Evolutionary conservation across 2,888 invertebrate genomes (phyloP).

Genomic region (Leucoptera coffeella): DNA sequence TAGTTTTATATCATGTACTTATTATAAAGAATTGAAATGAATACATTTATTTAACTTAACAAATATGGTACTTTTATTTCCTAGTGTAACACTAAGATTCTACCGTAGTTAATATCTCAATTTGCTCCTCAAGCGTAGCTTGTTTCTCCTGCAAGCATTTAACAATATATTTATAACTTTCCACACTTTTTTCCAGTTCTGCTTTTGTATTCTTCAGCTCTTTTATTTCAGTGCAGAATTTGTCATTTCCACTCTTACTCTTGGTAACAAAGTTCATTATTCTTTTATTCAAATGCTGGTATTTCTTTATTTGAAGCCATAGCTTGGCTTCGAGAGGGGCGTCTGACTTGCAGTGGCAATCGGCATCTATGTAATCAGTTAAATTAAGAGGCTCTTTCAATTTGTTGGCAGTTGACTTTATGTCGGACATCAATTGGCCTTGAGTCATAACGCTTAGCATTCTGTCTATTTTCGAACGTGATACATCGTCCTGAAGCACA

Average conservation of each 20-base stretch:
- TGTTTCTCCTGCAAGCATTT: slow-evolving; percentile 41
- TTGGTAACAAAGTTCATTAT: slow-evolving; percentile 20
- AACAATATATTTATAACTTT: slow-evolving; percentile 30
- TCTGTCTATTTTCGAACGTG: too few species aligned
- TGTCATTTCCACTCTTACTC: slow-evolving; percentile 25
- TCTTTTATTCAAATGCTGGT: slow-evolving; percentile 26
- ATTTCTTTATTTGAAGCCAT: slow-evolving; percentile 36
- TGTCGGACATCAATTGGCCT: slow-evolving; percentile 21
- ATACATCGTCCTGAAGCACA: too few species aligned
- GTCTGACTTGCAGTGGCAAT: slow-evolving; percentile 19
- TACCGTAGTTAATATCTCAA: slow-evolving; percentile 35
- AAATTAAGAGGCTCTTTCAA: slow-evolving; percentile 24
- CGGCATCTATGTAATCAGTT: slow-evolving; percentile 20
- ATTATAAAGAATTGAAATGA: too few species aligned
- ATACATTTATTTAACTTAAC: too few species aligned
- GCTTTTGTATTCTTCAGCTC: slow-evolving; percentile 15
- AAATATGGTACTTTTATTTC: too few species aligned
- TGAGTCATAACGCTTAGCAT: slow-evolving; percentile 19
- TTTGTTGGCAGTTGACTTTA: slow-evolving; percentile 17
- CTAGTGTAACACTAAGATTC: too few species aligned
- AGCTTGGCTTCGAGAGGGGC: slow-evolving; percentile 23
- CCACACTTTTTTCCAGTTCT: slow-evolving; percentile 23
- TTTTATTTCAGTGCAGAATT: slow-evolving; percentile 20
- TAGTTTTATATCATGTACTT: too few species aligned
- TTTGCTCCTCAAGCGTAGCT: slow-evolving; percentile 36